Conservation (phyloP, 2,113 vertebrate genomes). For the Nestor notabilis region DNA sequence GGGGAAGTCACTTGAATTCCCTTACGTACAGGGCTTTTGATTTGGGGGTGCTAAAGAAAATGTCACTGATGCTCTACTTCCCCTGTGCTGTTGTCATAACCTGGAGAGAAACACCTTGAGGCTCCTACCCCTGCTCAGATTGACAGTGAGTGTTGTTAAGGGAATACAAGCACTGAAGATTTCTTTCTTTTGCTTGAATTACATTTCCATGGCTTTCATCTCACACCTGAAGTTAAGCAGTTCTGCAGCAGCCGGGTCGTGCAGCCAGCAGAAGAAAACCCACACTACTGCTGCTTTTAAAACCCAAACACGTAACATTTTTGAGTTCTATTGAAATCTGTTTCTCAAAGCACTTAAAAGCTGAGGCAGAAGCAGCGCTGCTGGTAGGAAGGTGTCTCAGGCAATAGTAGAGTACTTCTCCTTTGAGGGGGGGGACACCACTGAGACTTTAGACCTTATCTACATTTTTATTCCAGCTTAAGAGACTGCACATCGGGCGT, state of each 20-base stretch:
- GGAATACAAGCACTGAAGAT: background rate
- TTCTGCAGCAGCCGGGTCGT: background rate
- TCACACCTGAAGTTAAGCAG: background rate
- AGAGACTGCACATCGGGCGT: background rate
- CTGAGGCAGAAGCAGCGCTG: background rate
- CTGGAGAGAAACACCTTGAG: background rate
- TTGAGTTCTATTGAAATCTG: background rate
- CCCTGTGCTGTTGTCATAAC: background rate
- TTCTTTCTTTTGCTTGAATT: background rate
- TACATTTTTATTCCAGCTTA: background rate
- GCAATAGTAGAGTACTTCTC: background rate
- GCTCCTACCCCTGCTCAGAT: background rate
- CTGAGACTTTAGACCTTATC: background rate
- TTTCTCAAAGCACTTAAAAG: background rate
- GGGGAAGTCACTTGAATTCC: background rate
- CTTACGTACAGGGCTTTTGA: background rate
- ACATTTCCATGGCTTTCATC: background rate
- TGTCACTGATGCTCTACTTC: fast-evolving
- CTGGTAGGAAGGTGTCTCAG: background rate
- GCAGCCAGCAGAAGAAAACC: background rate
- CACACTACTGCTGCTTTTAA: background rate
- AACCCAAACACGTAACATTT: background rate
- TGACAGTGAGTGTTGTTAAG: background rate
- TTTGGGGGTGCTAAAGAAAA: background rate
- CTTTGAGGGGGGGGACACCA: background rate